phyloP scores from a whole-genome alignment of 2,888 invertebrate genomes.

The Athalia cordata region DNA sequence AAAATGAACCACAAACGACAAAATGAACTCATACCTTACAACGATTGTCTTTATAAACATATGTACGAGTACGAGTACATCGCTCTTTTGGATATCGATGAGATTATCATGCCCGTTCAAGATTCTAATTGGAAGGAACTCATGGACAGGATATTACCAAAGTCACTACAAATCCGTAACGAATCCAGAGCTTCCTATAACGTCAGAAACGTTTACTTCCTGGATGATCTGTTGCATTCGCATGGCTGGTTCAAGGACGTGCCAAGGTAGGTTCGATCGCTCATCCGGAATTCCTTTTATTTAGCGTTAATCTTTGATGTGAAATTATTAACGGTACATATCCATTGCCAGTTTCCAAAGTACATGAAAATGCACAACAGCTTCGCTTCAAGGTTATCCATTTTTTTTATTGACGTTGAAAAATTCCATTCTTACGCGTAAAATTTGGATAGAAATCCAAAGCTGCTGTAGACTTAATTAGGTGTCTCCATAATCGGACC shows the following conservation, averaged over 20 bases:
- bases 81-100: conserved; percentile 94
- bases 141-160: conserved; percentile 83
- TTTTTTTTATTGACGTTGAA: too few relatives aligned
- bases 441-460: too few relatives aligned
- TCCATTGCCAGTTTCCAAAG: too few relatives aligned
- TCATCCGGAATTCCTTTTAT: neutral
- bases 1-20: conserved; percentile 95
- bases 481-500: too few relatives aligned
- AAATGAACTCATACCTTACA: conserved; percentile 96
- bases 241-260: conserved; percentile 88
- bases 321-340: too few relatives aligned
- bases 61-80: conserved; percentile 93
- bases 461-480: too few relatives aligned
- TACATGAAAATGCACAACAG: too few relatives aligned
- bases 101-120: conserved; percentile 93
- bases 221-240: conserved; percentile 89
- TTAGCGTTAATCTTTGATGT: too few relatives aligned
- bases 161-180: conserved; percentile 81
- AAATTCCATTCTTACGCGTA: too few relatives aligned
- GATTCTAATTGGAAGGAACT: conserved; percentile 85
- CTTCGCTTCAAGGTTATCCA: too few relatives aligned
- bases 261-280: conserved; percentile 75
- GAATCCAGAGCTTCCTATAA: conserved; percentile 87
- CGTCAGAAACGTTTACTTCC: conserved; percentile 93
- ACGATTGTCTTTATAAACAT: conserved; percentile 95